A percentile compares a stretch with the other conserved stretches of the same genome.
Evolutionary conservation across 2,113 vertebrate genomes (phyloP).

Genomic region (Cromileptes altivelis): DNA sequence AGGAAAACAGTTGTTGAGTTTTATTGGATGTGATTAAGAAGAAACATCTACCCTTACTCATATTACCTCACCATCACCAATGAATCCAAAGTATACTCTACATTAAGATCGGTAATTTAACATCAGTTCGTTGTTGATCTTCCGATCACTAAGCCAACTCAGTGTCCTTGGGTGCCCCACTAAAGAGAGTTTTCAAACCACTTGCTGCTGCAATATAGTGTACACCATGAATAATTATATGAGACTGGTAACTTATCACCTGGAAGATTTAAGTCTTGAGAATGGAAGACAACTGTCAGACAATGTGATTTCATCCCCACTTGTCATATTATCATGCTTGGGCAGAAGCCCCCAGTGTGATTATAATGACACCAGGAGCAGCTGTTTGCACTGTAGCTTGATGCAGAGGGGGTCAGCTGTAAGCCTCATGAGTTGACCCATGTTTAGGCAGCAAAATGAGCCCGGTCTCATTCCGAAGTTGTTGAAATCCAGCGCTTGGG

Average conservation of each 20-base stretch:
- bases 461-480: too few relatives aligned
- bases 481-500: too few relatives aligned
- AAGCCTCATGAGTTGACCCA: too few relatives aligned
- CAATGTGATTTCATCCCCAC: too few relatives aligned
- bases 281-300: not conserved
- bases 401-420: too few relatives aligned
- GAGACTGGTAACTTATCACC: not conserved
- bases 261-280: not conserved
- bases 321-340: too few relatives aligned
- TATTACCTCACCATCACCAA: not conserved
- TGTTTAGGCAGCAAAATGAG: too few relatives aligned
- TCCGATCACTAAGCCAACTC: not conserved
- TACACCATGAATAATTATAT: not conserved
- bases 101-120: not conserved
- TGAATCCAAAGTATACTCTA: too few relatives aligned
- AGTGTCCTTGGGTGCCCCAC: not conserved
- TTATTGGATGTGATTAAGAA: not conserved
- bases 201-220: not conserved
- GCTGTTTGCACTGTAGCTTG: too few relatives aligned
- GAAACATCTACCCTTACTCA: not conserved
- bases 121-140: not conserved
- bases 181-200: not conserved
- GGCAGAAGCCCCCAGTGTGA: too few relatives aligned
- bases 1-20: not conserved
- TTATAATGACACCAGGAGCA: too few relatives aligned